Conservation (phyloP, 1,140 invertebrate genomes). For the Helicorthomorpha holstii region DNA sequence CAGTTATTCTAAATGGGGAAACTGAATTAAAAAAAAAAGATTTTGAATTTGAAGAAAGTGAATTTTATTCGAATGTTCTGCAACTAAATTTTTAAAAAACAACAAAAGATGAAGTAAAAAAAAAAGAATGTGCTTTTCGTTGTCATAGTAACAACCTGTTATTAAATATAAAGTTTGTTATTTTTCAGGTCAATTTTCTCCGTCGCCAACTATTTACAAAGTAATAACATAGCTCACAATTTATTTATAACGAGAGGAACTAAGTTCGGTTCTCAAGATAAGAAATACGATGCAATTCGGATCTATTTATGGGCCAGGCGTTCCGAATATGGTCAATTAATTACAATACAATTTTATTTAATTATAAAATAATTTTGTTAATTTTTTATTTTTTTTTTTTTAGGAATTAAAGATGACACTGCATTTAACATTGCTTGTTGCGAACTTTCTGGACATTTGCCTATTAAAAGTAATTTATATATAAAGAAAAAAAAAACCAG, state of each 20-base stretch:
- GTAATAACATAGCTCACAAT: slow-evolving; percentile 35
- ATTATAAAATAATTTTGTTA: neutral
- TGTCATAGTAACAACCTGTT: too few species aligned
- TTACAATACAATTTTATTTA: slow-evolving; percentile 11
- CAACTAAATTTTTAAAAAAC: too few species aligned
- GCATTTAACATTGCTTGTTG: slow-evolving; percentile 41
- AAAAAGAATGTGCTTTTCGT: too few species aligned
- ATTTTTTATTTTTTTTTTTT: slow-evolving; percentile 7
- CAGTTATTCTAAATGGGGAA: too few species aligned
- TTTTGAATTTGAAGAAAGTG: too few species aligned
- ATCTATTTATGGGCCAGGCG: slow-evolving; percentile 45
- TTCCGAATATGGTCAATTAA: slow-evolving; percentile 29
- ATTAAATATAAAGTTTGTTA: too few species aligned
- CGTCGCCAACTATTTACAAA: neutral
- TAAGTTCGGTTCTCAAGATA: slow-evolving; percentile 9
- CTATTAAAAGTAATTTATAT: slow-evolving; percentile 26
- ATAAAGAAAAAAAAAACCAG: too few species aligned
- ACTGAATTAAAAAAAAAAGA: too few species aligned
- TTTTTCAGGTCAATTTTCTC: neutral
- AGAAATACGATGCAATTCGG: slow-evolving; percentile 26
- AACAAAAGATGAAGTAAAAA: too few species aligned
- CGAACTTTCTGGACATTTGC: slow-evolving; percentile 48
- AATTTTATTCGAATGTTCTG: too few species aligned
- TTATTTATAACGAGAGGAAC: slow-evolving; percentile 41
- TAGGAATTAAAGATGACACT: slow-evolving; percentile 32